Conservation (phyloP, 2,888 invertebrate species). For the Apoda limacodes region DNA sequence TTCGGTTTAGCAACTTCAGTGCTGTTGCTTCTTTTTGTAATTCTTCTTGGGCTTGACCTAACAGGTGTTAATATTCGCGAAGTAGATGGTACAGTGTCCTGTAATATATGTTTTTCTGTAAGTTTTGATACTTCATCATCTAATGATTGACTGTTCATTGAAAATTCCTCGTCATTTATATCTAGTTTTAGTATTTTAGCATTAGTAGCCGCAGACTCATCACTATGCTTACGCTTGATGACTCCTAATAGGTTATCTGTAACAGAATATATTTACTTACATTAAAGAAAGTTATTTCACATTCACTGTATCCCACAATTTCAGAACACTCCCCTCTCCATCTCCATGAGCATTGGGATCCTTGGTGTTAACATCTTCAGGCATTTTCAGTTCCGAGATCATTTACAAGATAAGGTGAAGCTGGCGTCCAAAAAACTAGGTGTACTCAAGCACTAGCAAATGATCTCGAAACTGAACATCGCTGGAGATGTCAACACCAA, state of each 20-base stretch:
- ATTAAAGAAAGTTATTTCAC: too few relatives aligned
- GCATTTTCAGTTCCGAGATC: too few relatives aligned
- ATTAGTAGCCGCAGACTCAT: slow-evolving; percentile 30
- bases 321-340: too few relatives aligned
- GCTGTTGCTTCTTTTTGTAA: slow-evolving; percentile 50
- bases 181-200: slow-evolving; percentile 52
- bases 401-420: too few relatives aligned
- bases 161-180: slow-evolving; percentile 28
- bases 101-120: slow-evolving; percentile 33
- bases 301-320: too few relatives aligned
- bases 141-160: slow-evolving; percentile 36
- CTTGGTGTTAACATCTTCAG: too few relatives aligned
- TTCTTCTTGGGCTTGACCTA: slow-evolving; percentile 43
- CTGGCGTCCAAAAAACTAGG: too few relatives aligned
- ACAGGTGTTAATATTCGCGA: slow-evolving; percentile 40
- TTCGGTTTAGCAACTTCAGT: slow-evolving; percentile 38
- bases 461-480: too few relatives aligned
- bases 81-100: slow-evolving; percentile 37
- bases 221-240: slow-evolving; percentile 46
- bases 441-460: too few relatives aligned
- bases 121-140: slow-evolving; percentile 53
- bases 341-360: too few relatives aligned
- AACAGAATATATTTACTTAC: too few relatives aligned
- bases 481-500: too few relatives aligned
- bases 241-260: slow-evolving; percentile 32